Evolutionary conservation across 2,797 vertebrate genomes (phyloP), one percentile per base, ranked within the genome.

Genomic region (Alcedo quadribrachys): DNA sequence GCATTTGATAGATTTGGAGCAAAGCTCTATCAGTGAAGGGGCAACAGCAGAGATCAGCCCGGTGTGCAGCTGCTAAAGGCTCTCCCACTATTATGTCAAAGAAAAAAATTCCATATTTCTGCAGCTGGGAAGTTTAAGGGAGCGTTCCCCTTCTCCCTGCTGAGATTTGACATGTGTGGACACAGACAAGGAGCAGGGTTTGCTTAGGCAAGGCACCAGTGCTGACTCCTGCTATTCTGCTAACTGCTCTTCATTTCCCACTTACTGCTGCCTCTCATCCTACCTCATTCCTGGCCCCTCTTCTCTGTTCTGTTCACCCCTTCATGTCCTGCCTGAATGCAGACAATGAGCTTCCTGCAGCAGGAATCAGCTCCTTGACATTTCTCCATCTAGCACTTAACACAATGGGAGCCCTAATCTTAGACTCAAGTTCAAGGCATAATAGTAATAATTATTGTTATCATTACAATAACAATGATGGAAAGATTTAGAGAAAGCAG

Each of bases 91-190:
- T 35, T 68, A 3, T 67, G 61, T 80, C 46, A 27, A 77, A 9
- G 27, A 48, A 37, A n/a, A 43, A 22, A 63, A n/a, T 14, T n/a
- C 30, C 42, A 24, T 33, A 1, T 78, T 87, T 90, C 81, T 89
- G 69, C 90, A 93, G 73, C 62, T 75, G 69, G 51, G 69, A 89
- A 75, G 90, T 40, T 88, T 21, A 75, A 90, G 69, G 73, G 76
- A 96, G 62, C 66, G n/a, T 94, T 96, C 51, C 46, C 81, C 62
- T 94, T 93, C 92, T 87, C 79, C 66, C 86, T 45, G 71, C 78
- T 2, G 81, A 92, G 89, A 61, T 95, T 87, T 96, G 93, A 92
- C 92, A 85, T 94, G 95, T 96, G 94, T 95, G 94, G 92, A 95
- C 94, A 96, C 66, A 95, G 81, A 87, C 76, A 24, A 92, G 90